Evolutionary conservation across 92 coral and sea anemone species (phyloP).

Genomic region (Blastomussa wellsi): DNA sequence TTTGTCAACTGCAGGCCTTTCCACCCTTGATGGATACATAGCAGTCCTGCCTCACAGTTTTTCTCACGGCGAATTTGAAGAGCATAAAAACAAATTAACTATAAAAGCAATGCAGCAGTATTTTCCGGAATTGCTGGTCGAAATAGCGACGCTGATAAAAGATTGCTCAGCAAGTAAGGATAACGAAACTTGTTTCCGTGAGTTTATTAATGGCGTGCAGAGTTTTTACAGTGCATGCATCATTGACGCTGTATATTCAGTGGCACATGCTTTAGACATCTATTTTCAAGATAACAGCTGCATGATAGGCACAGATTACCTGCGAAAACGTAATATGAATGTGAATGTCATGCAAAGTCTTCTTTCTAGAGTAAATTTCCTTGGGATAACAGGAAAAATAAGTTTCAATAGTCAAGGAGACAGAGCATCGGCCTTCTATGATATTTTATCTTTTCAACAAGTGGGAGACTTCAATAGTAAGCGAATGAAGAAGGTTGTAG

Average conservation of each 20-base stretch:
- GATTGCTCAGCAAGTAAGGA: neutral
- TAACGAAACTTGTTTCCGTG: neutral
- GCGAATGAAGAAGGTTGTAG: neutral
- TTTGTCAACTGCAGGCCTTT: neutral
- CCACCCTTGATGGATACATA: neutral
- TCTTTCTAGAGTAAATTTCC: neutral
- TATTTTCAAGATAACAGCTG: neutral
- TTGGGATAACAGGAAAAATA: neutral
- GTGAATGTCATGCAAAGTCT: neutral
- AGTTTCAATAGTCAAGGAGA: neutral
- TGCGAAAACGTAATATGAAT: neutral
- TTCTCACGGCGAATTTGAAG: neutral
- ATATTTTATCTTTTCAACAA: neutral
- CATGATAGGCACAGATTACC: neutral
- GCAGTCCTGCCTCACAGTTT: neutral
- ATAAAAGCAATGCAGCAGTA: neutral
- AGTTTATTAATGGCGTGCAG: neutral
- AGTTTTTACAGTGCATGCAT: neutral
- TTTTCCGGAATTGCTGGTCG: neutral
- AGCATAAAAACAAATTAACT: neutral
- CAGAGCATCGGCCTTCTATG: neutral
- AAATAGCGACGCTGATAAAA: neutral
- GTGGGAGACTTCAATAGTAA: neutral
- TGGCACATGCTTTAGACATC: conserved; percentile 10
- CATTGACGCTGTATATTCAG: conserved; percentile 2